Conservation (phyloP, 2,113 vertebrate species). For the Paracanthobrama guichenoti region DNA sequence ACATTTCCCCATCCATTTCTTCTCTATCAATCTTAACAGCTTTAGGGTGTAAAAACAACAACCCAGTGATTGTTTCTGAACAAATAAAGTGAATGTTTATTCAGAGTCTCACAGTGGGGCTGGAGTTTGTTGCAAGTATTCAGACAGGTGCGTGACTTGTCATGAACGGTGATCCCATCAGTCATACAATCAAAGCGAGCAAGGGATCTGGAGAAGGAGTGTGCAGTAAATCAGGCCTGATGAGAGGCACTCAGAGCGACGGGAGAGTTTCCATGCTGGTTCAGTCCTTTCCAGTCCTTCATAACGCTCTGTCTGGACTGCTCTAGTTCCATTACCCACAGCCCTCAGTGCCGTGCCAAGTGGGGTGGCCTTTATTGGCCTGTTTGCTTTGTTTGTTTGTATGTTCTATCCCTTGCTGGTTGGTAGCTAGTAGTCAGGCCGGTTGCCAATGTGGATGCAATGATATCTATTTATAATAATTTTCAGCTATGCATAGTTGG, state of each 20-base stretch:
- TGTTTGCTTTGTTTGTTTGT: conserved; percentile 46
- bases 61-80: not conserved
- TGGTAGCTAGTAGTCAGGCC: not conserved
- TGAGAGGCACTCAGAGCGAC: conserved; percentile 14
- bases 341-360: not conserved
- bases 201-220: not conserved
- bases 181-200: not conserved
- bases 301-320: conserved; percentile 7
- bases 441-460: not conserved
- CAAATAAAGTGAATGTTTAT: conserved; percentile 20
- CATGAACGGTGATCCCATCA: conserved; percentile 35
- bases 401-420: conserved; percentile 11
- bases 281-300: conserved; percentile 13
- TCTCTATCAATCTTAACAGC: not conserved
- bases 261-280: conserved; percentile 6
- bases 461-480: conserved; percentile 5
- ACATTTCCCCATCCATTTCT: not conserved
- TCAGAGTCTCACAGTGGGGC: not conserved
- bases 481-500: not conserved
- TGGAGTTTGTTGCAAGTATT: not conserved
- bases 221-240: conserved; percentile 10
- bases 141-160: conserved; percentile 20
- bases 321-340: conserved; percentile 30
- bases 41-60: not conserved
- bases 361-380: conserved; percentile 5